phyloP scores from a whole-genome alignment of 2,797 vertebrate species.

The Poeciliopsis presidionis region DNA sequence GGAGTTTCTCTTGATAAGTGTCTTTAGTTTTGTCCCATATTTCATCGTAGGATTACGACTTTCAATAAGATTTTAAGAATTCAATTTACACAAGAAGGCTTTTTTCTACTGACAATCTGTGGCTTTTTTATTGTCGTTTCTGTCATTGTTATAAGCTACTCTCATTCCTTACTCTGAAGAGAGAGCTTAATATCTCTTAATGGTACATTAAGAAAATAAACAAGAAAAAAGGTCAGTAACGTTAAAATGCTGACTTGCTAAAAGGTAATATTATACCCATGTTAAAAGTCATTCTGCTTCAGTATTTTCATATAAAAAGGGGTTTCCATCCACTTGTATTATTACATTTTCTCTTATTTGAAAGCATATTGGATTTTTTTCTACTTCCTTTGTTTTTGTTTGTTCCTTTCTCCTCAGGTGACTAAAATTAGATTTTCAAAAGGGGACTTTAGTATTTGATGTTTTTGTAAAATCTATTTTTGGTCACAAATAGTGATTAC shows the following conservation, averaged over 20 bases:
- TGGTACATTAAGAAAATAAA: neutral
- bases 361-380: neutral
- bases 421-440: slow-evolving; percentile 5
- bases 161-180: neutral
- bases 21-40: neutral
- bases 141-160: neutral
- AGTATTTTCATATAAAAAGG: neutral
- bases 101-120: neutral
- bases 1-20: neutral
- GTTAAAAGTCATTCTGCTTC: neutral
- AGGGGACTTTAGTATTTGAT: neutral
- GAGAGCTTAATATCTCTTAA: neutral
- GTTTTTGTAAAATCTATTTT: slow-evolving; percentile 2
- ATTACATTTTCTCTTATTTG: neutral
- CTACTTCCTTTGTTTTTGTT: neutral
- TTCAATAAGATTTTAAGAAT: neutral
- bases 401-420: neutral
- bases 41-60: neutral
- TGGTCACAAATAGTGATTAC: neutral
- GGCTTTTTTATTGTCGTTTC: neutral
- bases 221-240: neutral
- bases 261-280: neutral
- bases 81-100: neutral
- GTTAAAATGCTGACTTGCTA: neutral
- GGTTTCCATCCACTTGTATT: neutral